Base-by-base conservation (phyloP, 2,888 invertebrate genomes). In the Pseudanteris insignis region DNA sequence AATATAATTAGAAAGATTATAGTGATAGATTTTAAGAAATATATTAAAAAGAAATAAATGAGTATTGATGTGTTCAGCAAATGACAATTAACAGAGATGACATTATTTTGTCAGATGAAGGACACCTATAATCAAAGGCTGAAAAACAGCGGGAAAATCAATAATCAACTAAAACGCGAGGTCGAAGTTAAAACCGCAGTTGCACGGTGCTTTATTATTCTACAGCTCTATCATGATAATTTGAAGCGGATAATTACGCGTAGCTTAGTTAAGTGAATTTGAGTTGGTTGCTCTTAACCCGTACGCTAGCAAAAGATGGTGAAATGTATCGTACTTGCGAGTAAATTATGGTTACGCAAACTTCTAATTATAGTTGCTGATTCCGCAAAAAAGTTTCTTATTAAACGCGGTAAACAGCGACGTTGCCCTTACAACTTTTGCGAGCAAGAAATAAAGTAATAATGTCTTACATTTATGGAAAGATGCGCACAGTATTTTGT, bases 251-350 rank as follows among this genome's bases (percentile, higher is more conserved):
- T 59, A 51, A 59, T 59, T 59, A 51, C 47, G 36, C 32, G 34
- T 34, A 15, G 48, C 41, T 59, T 47, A 46, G 46, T 47, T 53
- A 59, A 53, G 59, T 59, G 46, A 59, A 51, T 59, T 59, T 38
- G n/a, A n/a, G n/a, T 47, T 47, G 18, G 36, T 47, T 53, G 50
- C 46, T 51, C 44, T 46, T 40, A 59, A 51, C 41, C 46, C 41
- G 26, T 41, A 30, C 29, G 30, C n/a, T n/a, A n/a, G n/a, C n/a
- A n/a, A 40, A 46, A 40, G 51, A 51, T 30, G 32, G 40, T 7
- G 30, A 50, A 51, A 34, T 26, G 51, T 51, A 51, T 58, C 51
- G 50, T 51, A n/a, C 46, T 46, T 46, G 34, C 21, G 33, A 26
- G 46, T 14, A 51, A 58, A 58, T 40, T 44, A 58, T 51, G 51